Evolutionary conservation across 2,888 invertebrate species (phyloP).

Genomic region (Malacosoma neustria): DNA sequence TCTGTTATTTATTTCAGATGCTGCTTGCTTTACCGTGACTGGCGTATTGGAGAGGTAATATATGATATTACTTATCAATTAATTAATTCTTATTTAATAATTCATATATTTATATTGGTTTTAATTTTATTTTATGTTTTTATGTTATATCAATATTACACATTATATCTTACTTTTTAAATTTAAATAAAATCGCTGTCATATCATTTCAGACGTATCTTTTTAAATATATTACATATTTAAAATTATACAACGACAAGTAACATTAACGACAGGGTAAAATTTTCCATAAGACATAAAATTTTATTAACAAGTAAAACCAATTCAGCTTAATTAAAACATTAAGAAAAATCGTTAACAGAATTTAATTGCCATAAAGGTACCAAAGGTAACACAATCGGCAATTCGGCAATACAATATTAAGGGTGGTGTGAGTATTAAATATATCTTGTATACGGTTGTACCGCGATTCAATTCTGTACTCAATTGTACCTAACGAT

Average conservation of each 20-base stretch:
- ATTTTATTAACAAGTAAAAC: no score
- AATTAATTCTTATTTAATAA: conserved; percentile 8
- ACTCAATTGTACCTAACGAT: conserved; percentile 5
- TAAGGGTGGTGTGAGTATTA: conserved; percentile 10
- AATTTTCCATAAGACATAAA: no score
- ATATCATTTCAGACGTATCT: no score
- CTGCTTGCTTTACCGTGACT: conserved; percentile 8
- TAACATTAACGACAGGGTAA: no score
- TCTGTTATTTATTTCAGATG: conserved; percentile 35
- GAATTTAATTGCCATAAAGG: background rate
- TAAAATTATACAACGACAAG: no score
- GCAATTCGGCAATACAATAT: conserved; percentile 1
- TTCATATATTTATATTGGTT: conserved; percentile 7
- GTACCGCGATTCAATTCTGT: background rate
- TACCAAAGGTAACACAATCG: no score
- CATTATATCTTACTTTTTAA: no score
- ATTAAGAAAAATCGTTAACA: background rate
- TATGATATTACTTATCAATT: conserved; percentile 18
- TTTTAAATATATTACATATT: no score
- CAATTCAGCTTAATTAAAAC: background rate
- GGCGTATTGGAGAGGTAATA: conserved; percentile 28
- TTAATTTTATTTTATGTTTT: conserved; percentile 4
- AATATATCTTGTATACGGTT: conserved; percentile 11
- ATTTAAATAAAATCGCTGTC: no score
- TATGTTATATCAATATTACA: background rate